phyloP scores from a whole-genome alignment of 1,140 invertebrate species.

The Drosophila seguyi region DNA sequence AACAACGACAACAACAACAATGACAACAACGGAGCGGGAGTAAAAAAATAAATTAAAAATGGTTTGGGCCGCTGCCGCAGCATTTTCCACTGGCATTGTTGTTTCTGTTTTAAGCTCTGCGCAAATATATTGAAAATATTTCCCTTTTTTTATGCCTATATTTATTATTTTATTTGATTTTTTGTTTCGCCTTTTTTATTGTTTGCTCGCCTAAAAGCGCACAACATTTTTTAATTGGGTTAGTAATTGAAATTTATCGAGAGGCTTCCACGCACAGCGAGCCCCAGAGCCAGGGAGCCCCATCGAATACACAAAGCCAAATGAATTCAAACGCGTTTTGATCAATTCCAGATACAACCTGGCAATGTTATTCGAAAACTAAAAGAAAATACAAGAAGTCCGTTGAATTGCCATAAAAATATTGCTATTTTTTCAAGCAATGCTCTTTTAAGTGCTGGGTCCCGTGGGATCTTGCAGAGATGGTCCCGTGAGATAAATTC shows the following conservation, averaged over 20 bases:
- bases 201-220: slow-evolving; percentile 77
- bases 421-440: slow-evolving; percentile 9
- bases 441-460: not conserved
- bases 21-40: slow-evolving; percentile 9
- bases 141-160: slow-evolving; percentile 47
- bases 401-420: slow-evolving; percentile 4
- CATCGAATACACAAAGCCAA: slow-evolving; percentile 50
- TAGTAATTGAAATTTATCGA: slow-evolving; percentile 84
- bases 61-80: slow-evolving; percentile 52
- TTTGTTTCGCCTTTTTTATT: slow-evolving; percentile 38
- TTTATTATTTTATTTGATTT: slow-evolving; percentile 66
- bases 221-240: slow-evolving; percentile 83
- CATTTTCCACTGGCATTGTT: slow-evolving; percentile 52
- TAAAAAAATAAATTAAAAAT: slow-evolving; percentile 66
- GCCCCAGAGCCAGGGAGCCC: slow-evolving; percentile 12
- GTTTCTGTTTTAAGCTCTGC: slow-evolving; percentile 56
- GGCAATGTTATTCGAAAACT: slow-evolving; percentile 3
- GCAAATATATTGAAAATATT: slow-evolving; percentile 64
- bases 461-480: not conserved
- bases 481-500: not conserved
- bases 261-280: slow-evolving; percentile 59
- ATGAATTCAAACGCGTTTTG: slow-evolving; percentile 60
- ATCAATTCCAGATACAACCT: slow-evolving; percentile 27
- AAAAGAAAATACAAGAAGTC: slow-evolving; percentile 1
- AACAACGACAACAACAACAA: slow-evolving; percentile 12